Conservation (phyloP, 2,888 invertebrate genomes). For the Andrena trimmerana region DNA sequence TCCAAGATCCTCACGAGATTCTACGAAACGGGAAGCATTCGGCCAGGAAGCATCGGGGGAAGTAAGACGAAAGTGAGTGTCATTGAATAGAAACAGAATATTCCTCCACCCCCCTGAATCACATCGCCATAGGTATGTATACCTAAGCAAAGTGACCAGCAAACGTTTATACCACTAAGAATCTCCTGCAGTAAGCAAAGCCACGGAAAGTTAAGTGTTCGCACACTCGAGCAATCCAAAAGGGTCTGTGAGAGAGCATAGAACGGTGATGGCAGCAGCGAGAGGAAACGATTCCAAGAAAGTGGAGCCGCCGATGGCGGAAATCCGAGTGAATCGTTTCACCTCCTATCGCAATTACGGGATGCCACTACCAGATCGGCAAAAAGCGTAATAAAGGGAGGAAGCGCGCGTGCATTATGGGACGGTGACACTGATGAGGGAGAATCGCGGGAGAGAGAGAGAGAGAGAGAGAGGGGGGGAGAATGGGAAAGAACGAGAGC, state of each 20-base stretch:
- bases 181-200: too few relatives aligned
- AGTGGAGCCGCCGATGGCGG: neutral
- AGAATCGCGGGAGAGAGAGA: conserved; percentile 4
- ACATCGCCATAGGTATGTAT: too few relatives aligned
- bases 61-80: conserved; percentile 95
- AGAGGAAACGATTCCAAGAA: neutral
- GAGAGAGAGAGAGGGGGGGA: neutral
- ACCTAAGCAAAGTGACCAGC: too few relatives aligned
- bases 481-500: neutral
- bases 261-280: neutral
- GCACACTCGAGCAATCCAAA: too few relatives aligned
- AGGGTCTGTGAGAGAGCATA: neutral
- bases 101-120: too few relatives aligned
- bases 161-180: too few relatives aligned
- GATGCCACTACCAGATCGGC: conserved; percentile 1
- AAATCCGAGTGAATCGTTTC: conserved; percentile 22
- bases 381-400: conserved; percentile 65
- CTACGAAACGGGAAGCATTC: conserved; percentile 98
- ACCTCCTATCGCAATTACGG: conserved; percentile 34
- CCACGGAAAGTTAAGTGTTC: too few relatives aligned
- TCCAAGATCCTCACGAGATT: conserved; percentile 98
- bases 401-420: conserved; percentile 55
- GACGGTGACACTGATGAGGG: conserved; percentile 64
- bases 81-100: too few relatives aligned
- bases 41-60: conserved; percentile 97